phyloP scores from a whole-genome alignment of 30 jellyfish, hydroid and myxozoan species.

The Rhopilema esculentum region DNA sequence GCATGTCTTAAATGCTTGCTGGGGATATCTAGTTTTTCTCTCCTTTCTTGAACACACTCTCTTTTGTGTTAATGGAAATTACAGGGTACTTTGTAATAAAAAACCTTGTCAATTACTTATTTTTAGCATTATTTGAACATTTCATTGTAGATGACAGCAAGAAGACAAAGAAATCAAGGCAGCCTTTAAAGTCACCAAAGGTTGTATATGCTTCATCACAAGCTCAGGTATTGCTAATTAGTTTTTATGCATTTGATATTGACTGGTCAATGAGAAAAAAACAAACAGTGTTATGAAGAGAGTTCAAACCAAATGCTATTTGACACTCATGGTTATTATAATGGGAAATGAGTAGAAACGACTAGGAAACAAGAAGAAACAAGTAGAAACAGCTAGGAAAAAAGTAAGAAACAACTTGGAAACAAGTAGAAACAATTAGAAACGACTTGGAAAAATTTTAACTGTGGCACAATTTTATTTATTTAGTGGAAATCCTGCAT shows the following conservation, averaged over 20 bases:
- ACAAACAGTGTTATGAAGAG: no score
- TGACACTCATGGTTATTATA: no score
- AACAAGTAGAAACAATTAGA: no score
- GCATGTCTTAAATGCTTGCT: not conserved
- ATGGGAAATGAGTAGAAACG: no score
- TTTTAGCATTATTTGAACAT: not conserved
- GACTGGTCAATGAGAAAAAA: not conserved
- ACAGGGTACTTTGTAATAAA: not conserved
- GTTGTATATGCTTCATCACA: slow-evolving; percentile 32
- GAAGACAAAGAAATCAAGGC: slow-evolving; percentile 13
- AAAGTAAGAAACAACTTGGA: no score
- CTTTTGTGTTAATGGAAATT: not conserved
- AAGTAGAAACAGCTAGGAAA: no score
- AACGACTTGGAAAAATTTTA: no score
- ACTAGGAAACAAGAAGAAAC: no score
- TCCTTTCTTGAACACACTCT: not conserved
- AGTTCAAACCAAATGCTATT: no score
- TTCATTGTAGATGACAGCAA: slow-evolving; percentile 25
- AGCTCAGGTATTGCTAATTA: slow-evolving; percentile 54
- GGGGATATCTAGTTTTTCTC: not conserved
- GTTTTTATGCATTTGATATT: not conserved
- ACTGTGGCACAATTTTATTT: no score
- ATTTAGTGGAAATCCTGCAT: no score
- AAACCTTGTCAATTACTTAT: not conserved
- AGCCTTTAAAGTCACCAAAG: slow-evolving; percentile 51